phyloP scores from a whole-genome alignment of 2,113 vertebrate species.

The Zeus faber region DNA sequence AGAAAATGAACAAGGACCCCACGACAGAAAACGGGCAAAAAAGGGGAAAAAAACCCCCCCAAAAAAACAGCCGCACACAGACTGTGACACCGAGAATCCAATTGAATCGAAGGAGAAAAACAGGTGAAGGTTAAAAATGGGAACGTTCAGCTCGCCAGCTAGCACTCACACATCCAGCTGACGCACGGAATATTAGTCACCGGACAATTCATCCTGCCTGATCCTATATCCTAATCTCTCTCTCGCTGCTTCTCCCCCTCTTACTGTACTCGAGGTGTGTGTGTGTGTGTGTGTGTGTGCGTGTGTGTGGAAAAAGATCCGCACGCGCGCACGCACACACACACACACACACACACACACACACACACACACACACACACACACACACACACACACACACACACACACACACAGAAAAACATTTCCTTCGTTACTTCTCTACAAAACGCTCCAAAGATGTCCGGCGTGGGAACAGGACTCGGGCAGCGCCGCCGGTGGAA shows the following conservation, averaged over 20 bases:
- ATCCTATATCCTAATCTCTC: conserved; percentile 34
- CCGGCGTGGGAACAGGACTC: neutral
- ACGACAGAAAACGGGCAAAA: conserved; percentile 10
- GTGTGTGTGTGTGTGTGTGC: conserved; percentile 23
- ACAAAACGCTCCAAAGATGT: conserved; percentile 20
- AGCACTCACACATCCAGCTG: conserved; percentile 50
- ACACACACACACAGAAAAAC: neutral
- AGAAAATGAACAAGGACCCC: conserved; percentile 6
- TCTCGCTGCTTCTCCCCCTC: neutral
- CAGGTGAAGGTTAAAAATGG: neutral
- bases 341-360: conserved; percentile 7
- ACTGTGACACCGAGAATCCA: too few species aligned
- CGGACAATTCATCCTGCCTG: conserved; percentile 40
- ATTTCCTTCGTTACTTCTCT: neutral
- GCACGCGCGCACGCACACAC: conserved; percentile 34
- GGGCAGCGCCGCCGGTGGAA: conserved; percentile 23
- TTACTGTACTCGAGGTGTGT: conserved; percentile 34
- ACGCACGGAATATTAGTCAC: conserved; percentile 55
- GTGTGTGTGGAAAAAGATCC: conserved; percentile 13
- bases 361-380: conserved; percentile 6
- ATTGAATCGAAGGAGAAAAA: conserved; percentile 4
- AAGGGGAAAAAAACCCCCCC: conserved; percentile 6
- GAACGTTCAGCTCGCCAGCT: conserved; percentile 33
- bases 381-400: neutral
- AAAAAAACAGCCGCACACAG: too few species aligned